phyloP scores from a whole-genome alignment of 2,888 invertebrate species.

The Drosophila mulleri region DNA sequence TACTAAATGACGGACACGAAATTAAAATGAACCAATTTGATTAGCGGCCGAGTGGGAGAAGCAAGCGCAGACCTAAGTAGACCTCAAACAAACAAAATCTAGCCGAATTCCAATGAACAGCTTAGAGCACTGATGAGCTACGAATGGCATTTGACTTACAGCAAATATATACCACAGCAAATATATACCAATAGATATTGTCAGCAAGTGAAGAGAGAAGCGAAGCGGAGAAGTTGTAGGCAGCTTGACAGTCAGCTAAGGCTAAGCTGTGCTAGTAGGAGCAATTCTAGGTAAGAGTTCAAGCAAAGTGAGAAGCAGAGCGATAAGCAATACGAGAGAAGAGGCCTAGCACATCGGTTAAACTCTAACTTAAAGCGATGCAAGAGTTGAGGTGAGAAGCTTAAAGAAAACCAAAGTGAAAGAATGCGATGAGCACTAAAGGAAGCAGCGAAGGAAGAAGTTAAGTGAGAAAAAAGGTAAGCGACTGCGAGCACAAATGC shows the following conservation, averaged over 20 bases:
- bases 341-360: too few species aligned
- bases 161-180: neutral
- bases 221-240: neutral
- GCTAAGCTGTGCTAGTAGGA: neutral
- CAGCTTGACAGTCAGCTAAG: neutral
- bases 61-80: neutral
- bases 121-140: neutral
- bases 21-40: conserved; percentile 67
- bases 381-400: neutral
- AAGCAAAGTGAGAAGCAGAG: neutral
- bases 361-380: fast-evolving
- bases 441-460: neutral
- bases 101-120: neutral
- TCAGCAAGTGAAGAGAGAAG: neutral
- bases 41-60: conserved; percentile 26
- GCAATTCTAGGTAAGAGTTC: neutral
- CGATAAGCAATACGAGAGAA: neutral
- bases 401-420: too few species aligned
- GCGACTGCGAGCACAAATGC: too few species aligned
- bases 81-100: conserved; percentile 5
- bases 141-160: neutral
- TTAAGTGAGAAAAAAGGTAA: neutral
- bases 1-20: conserved; percentile 42
- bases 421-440: neutral
- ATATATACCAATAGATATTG: neutral